Base-by-base conservation (phyloP, 2,113 vertebrate genomes). In the Elephas maximus region DNA sequence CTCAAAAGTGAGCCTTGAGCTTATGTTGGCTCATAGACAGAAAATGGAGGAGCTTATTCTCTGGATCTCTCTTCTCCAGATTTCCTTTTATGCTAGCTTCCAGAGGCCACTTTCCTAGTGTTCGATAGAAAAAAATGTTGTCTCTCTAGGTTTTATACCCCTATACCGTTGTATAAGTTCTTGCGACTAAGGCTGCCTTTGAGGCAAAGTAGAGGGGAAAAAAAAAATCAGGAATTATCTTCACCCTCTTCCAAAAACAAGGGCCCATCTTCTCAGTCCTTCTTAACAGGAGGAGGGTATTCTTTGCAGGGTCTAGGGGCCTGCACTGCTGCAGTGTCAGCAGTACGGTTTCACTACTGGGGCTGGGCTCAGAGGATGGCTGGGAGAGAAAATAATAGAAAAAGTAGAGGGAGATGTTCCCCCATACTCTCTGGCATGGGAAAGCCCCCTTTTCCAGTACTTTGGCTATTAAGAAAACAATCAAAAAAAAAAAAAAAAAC, bases 261-360 rank as follows among this genome's bases (percentile, higher is more conserved):
- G 2, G 26, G 30, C 3, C n/a, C 1, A 1, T 44, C 60, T 60
- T 28, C 21, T n/a, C 21, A 14, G 23, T 30, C 1, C 15, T 23
- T 3, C 11, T 23, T 23, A 26, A 9, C 15, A 71, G 18, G 4
- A 74, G 3, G 18, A 73, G 12, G n/a, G 12, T 62, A 48, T 74
- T 53, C 8, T 44, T 24, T 62, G 23, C 37, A 30, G 53, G 41
- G 17, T 41, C 67, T 2, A 10, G 12, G 10, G 63, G 0, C 18
- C n/a, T 80, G 4, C 3, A 17, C 8, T 17, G 23, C 12, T 28
- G 11, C 4, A 8, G 7, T 0, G 9, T 1, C n/a, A 7, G 8
- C n/a, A 24, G 33, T 18, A 0, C 5, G 14, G 21, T n/a, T 44
- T 24, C 45, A 15, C 10, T n/a, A 10, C 26, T 8, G 2, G 8